Base-by-base conservation (phyloP, 35 echinoderm and acorn worm species). In the Stichopus chloronotus region DNA sequence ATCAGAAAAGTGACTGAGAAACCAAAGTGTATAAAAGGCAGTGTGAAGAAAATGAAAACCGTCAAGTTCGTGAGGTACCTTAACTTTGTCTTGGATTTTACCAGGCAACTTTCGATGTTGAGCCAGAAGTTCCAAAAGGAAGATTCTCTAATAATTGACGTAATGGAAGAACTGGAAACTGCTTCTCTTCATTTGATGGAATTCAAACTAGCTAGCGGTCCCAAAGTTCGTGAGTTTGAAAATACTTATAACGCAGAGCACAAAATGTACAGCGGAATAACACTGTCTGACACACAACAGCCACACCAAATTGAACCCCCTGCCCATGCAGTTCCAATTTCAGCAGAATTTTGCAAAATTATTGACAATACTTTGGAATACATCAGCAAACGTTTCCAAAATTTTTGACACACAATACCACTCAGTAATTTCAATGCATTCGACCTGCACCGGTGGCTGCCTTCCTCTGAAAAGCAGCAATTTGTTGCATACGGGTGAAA, bases 81-180 rank as follows among this genome's bases (percentile, higher is more conserved):
- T 11, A 14, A 81, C 4, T 52, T 81, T 81, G 78, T 81, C 9
- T n/a, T 52, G 11, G 78, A 81, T 52, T 81, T 5, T 25, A 81
- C 78, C 14, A 81, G 19, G 78, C 78, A 81, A 19, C 81, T 84
- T 8, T 84, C 81, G 5, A 54, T 84, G 6, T 57, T 84, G 30
- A 84, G 81, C 81, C 81, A 52, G 81, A 5, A 84, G 25, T 84
- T 84, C 81, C 81, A 52, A 19, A 84, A 84, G 81, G 81, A 84
- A 43, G 21, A 84, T 8, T 54, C 81, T 5, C 81, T 52, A 8
- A 52, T 53, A 5, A 25, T 52, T 19, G 81, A 52, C 55, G 21
- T 84, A 19, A 52, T 52, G 81, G 81, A 84, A 81, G 78, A 81
- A 25, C 1, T 81, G 23, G 78, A 81, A n/a, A 81, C 78, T 54